Base-by-base conservation (phyloP, 1,140 invertebrate species). In the Uloborus diversus region DNA sequence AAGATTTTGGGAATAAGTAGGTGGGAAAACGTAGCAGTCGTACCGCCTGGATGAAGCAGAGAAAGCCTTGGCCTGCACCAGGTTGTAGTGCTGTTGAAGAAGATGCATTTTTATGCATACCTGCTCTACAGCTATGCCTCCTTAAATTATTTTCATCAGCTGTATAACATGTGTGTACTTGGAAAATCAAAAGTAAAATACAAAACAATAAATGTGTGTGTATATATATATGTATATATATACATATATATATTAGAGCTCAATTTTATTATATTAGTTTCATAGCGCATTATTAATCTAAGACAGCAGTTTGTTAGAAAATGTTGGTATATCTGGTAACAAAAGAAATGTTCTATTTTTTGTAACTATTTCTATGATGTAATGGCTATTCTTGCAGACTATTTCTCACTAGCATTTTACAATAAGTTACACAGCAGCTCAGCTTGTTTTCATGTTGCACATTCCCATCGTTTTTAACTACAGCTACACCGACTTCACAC, bases 391-490 rank as follows among this genome's bases (percentile, higher is more conserved):
- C 25, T 33, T 69, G 49, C 14, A 20, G 53, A 30, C 69, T 73
- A 73, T 27, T 51, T 59, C n/a, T n/a, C 1, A 30, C 14, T 56
- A 33, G 23, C 56, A 56, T 70, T 73, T 61, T 73, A 61, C 56
- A 73, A 73, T 73, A 73, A 73, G 20, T 73, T 73, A 73, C 56
- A n/a, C n/a, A 73, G 51, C 30, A 57, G 37, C 32, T 68, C 47
- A 53, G 47, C 20, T 70, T 70, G 23, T 9, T 11, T 61, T 73
- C 53, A 42, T 61, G 7, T 73, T 73, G 69, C 69, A 73, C 69
- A 61, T 42, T n/a, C 69, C 69, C 69, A 53, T n/a, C n/a, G n/a
- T 30, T 61, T 35, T 42, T 61, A 73, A 17, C 69, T 73, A 73
- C 9, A 61, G 53, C 57, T 73, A 73, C 27, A 32, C 47, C 20